Evolutionary conservation across 1,140 invertebrate species (phyloP), one percentile per base, ranked within the genome.

Genomic region (Hermatobates lingyangjiaoensis): DNA sequence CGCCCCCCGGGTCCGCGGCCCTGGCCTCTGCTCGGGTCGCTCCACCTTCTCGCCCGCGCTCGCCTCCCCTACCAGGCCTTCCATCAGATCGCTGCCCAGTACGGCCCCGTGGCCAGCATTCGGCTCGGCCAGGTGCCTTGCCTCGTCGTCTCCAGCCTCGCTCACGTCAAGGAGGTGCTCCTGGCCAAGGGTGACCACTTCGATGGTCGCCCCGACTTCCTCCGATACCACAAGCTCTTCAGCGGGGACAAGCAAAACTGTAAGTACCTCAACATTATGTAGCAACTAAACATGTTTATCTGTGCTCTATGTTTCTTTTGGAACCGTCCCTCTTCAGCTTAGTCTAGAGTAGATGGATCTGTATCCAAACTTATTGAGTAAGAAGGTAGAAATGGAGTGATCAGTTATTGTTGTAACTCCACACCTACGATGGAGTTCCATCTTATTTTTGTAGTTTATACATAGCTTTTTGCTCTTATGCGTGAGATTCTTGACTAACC

Each of bases 171-270:
- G 20, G 76, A 81, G 58, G 73, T 80, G 4, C 67, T 83, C 7
- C 63, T 76, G 39, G 63, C 63, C 21, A 77, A 79, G 56, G 72
- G 73, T 15, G 63, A 70, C 12, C 68, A 74, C 45, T 83, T 82
- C 56, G 76, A 79, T 56, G 72, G 73, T 28, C 62, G 80, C 38
- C 80, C 80, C 0, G 72, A 77, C 60, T 81, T 83, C 56, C 52
- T 63, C 20, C 63, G 80, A 57, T 80, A 77, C 60, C 66, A 75
- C 51, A 62, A 73, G 21, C 68, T 82, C 2, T 83, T 83, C 62
- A 66, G 68, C 42, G 76, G 76, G 20, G 68, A 80, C 60, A 76
- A 74, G 58, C 70, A 81, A 53, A 79, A 80, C 58, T 81, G 79
- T 82, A 70, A 80, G 79, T 73, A n/a, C n/a, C n/a, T n/a, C n/a